These are phyloP conservation scores for Falcunculus frontatus DNA, from an alignment of 2,113 vertebrate species.

Conservation along the genomic window DNA sequence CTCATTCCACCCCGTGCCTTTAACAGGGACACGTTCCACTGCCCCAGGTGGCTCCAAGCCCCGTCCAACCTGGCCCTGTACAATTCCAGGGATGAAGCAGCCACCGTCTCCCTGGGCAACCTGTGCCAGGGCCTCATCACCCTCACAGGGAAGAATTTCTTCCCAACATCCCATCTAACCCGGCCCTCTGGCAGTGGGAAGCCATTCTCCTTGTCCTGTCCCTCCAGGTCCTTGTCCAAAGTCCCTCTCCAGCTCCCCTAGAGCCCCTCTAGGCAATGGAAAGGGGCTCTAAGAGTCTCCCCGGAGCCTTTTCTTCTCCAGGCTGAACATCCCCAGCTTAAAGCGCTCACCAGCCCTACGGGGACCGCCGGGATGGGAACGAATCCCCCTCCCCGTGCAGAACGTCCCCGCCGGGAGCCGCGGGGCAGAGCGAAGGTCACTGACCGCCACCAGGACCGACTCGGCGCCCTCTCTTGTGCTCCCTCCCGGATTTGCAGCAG, in stretches of 20 bases:
- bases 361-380: not conserved
- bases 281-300: not conserved
- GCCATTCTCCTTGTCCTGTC: not conserved
- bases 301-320: not conserved
- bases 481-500: not conserved
- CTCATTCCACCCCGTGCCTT: not conserved
- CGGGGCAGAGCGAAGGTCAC: not conserved
- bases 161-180: too few species aligned
- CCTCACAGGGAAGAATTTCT: not conserved
- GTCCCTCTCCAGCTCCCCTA: not conserved
- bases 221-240: not conserved
- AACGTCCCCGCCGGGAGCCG: not conserved
- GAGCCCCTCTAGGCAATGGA: not conserved
- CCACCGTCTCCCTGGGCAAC: not conserved
- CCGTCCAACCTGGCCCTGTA: not conserved
- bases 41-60: not conserved
- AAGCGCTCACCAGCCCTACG: not conserved
- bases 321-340: not conserved
- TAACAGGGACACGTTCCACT: not conserved
- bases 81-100: not conserved
- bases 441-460: not conserved
- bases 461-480: not conserved
- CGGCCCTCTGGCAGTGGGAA: not conserved
- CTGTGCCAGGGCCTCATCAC: not conserved
- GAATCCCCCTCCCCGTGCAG: not conserved